A percentile compares a stretch with the other conserved stretches of the same genome.
phyloP scores from a whole-genome alignment of 2,888 invertebrate genomes.

The Campoplex nolae region DNA sequence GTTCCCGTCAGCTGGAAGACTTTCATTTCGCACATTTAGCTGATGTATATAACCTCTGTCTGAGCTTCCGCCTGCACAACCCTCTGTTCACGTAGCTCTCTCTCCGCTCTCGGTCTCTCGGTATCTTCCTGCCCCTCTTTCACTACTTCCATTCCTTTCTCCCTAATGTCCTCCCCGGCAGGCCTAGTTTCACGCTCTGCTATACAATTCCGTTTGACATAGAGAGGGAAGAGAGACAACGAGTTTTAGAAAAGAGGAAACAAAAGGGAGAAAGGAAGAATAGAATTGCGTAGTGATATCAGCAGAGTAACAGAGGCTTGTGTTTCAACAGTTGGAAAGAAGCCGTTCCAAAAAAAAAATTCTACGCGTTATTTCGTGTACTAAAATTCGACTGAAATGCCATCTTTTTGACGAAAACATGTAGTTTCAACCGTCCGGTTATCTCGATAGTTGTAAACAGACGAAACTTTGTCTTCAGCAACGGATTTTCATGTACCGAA shows the following conservation, averaged over 20 bases:
- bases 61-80: slow-evolving; percentile 45
- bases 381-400: background rate
- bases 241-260: slow-evolving; percentile 14
- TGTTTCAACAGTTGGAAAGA: background rate
- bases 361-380: background rate
- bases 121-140: slow-evolving; percentile 6
- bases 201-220: slow-evolving; percentile 55
- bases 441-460: too few relatives aligned
- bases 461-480: too few relatives aligned
- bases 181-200: slow-evolving; percentile 69
- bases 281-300: slow-evolving; percentile 48
- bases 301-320: slow-evolving; percentile 41
- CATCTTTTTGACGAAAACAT: background rate
- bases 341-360: background rate
- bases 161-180: slow-evolving; percentile 30
- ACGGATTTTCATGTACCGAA: too few relatives aligned
- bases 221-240: slow-evolving; percentile 5
- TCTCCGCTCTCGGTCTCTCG: too few relatives aligned
- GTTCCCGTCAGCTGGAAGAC: slow-evolving; percentile 79
- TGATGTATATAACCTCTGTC: slow-evolving; percentile 68
- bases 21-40: slow-evolving; percentile 80
- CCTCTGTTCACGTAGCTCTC: slow-evolving; percentile 10
- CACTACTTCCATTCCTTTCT: slow-evolving; percentile 36
- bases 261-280: slow-evolving; percentile 34
- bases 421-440: too few relatives aligned